These are phyloP conservation scores for Drosophila pallidifrons DNA, from an alignment of 1,140 invertebrate genomes.

Conservation along the genomic window DNA sequence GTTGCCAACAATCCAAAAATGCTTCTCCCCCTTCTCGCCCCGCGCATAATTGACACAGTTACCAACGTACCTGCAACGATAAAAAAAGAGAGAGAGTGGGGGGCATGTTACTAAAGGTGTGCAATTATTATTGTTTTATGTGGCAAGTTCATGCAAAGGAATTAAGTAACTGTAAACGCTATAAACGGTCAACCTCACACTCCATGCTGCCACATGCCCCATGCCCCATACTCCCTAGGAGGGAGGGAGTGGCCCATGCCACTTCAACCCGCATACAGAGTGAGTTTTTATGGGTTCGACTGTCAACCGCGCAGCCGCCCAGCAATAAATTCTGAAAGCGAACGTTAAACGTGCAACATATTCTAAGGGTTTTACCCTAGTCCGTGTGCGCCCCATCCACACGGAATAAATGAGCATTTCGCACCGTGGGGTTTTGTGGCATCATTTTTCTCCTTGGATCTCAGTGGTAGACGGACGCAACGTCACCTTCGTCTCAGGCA, in stretches of 20 bases:
- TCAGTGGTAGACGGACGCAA: background rate
- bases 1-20: constrained; percentile 70
- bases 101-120: constrained; percentile 40
- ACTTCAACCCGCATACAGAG: constrained; percentile 9
- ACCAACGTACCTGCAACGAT: constrained; percentile 49
- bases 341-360: constrained; percentile 79
- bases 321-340: constrained; percentile 72
- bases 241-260: background rate
- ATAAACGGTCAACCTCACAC: constrained; percentile 58
- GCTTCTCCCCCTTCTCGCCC: constrained; percentile 58
- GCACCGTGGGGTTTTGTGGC: constrained; percentile 63
- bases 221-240: background rate
- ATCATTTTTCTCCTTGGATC: constrained; percentile 68
- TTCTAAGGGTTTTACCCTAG: constrained; percentile 45
- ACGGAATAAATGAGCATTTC: constrained; percentile 78
- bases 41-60: constrained; percentile 25
- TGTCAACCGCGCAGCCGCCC: constrained; percentile 74
- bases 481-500: constrained; percentile 31
- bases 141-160: constrained; percentile 80
- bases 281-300: constrained; percentile 77
- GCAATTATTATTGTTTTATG: constrained; percentile 81
- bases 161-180: constrained; percentile 81
- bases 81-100: constrained; percentile 15
- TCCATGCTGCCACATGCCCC: background rate
- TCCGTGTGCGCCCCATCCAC: constrained; percentile 16